These are phyloP conservation scores for Chaitophorus viminalis DNA, from an alignment of 2,888 invertebrate genomes.

Conservation along the genomic window DNA sequence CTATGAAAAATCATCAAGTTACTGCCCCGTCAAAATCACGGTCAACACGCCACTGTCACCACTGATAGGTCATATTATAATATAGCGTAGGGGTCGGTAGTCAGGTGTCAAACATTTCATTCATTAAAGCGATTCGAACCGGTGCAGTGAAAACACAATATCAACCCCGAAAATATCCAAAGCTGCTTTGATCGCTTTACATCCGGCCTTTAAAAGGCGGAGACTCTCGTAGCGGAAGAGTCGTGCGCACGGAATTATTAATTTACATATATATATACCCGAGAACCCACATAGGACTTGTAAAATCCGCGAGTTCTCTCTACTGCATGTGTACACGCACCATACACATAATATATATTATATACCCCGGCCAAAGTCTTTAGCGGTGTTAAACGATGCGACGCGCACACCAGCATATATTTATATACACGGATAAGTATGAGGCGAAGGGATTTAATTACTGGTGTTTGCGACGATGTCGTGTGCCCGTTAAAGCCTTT, in stretches of 20 bases:
- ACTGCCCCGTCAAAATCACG: too few species aligned
- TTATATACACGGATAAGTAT: not conserved
- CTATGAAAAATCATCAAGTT: too few species aligned
- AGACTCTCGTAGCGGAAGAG: not conserved
- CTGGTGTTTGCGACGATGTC: conserved; percentile 59
- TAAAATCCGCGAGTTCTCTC: conserved; percentile 43
- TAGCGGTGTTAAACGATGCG: conserved; percentile 55
- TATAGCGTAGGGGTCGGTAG: too few species aligned
- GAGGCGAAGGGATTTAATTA: conserved; percentile 56
- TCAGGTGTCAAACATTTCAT: conserved; percentile 36
- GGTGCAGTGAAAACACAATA: conserved; percentile 37
- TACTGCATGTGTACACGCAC: not conserved
- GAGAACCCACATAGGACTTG: conserved; percentile 35
- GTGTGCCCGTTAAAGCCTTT: conserved; percentile 53
- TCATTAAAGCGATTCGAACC: conserved; percentile 31
- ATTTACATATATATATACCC: too few species aligned
- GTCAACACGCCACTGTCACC: too few species aligned
- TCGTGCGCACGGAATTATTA: conserved; percentile 40
- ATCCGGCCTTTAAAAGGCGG: conserved; percentile 36
- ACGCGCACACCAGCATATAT: too few species aligned
- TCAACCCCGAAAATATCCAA: conserved; percentile 10
- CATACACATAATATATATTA: too few species aligned
- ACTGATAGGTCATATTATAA: too few species aligned
- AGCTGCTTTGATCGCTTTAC: conserved; percentile 52
- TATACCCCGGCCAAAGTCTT: conserved; percentile 41